Evolutionary conservation across 2,888 invertebrate genomes (phyloP), one percentile per base, ranked within the genome.

Genomic region (Thumatha senex): DNA sequence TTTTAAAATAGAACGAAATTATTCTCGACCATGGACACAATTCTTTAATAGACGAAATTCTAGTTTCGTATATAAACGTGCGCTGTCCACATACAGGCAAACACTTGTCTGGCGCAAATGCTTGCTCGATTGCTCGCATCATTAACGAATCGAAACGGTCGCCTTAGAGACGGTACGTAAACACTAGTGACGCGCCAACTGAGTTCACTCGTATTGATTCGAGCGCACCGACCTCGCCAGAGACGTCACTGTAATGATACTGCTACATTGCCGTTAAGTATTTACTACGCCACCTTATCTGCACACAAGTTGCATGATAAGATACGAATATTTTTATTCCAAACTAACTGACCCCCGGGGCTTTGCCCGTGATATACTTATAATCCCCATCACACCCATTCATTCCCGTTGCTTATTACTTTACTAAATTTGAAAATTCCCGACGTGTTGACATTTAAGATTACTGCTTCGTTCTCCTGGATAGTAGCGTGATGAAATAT

Each of bases 91-190:
- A 45, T 41, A 51, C 44, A 40, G 46, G 48, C 40, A 57, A 52
- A 45, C 38, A 50, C 36, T 49, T 46, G 47, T 46, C 49, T 40
- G 29, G 52, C 41, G 29, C 49, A 53, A 59, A 58, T 42, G 58
- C 41, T 53, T 58, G 50, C 47, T 58, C 56, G 58, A 40, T 53
- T 58, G 50, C 47, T 58, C 56, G 55, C 59, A 61, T 68, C 58
- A 70, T 66, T 70, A 74, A 72, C 65, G 58, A 79, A 84, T 82
- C 75, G 78, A 82, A 80, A 63, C 78, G 76, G 89, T 89, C 78
- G 80, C 87, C 87, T 70, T 85, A 78, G 89, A 74, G 74, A 89
- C 79, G 64, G 68, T 73, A 70, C 74, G 79, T 82, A 88, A 89
- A 89, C 88, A 89, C 47, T 66, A 73, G 74, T 84, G 83, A 84